phyloP scores from a whole-genome alignment of 2,113 vertebrate genomes.

The Columbina picui region DNA sequence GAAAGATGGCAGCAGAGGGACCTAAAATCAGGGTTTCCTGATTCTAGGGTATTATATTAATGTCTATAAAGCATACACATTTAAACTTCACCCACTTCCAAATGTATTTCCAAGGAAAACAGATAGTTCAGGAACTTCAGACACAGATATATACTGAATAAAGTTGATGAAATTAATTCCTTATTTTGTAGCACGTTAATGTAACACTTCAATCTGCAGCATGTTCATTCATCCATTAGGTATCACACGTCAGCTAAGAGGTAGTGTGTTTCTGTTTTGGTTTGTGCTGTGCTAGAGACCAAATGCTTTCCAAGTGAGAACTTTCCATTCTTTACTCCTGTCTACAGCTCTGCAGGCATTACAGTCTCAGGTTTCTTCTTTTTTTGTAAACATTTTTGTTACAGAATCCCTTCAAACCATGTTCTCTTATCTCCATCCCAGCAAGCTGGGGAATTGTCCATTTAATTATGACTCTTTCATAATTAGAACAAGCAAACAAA shows the following conservation, averaged over 20 bases:
- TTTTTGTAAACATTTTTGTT: neutral
- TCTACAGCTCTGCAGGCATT: neutral
- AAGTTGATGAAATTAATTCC: neutral
- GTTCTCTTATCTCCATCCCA: neutral
- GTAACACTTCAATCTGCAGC: neutral
- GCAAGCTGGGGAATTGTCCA: neutral
- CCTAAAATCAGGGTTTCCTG: neutral
- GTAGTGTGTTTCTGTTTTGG: neutral
- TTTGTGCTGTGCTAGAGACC: neutral
- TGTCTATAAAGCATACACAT: neutral
- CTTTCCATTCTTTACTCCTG: neutral
- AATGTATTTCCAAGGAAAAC: constrained; percentile 14
- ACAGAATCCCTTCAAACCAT: neutral
- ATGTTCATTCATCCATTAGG: neutral
- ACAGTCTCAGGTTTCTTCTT: neutral
- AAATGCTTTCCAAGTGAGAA: neutral
- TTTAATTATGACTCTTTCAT: neutral
- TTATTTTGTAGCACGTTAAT: neutral
- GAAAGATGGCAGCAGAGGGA: neutral
- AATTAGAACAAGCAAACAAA: neutral
- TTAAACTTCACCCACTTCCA: neutral
- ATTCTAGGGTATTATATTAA: neutral
- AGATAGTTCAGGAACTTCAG: neutral
- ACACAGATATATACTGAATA: neutral
- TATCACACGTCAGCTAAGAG: neutral